phyloP scores from a whole-genome alignment of 2,797 vertebrate species.

The Capromys pilorides region DNA sequence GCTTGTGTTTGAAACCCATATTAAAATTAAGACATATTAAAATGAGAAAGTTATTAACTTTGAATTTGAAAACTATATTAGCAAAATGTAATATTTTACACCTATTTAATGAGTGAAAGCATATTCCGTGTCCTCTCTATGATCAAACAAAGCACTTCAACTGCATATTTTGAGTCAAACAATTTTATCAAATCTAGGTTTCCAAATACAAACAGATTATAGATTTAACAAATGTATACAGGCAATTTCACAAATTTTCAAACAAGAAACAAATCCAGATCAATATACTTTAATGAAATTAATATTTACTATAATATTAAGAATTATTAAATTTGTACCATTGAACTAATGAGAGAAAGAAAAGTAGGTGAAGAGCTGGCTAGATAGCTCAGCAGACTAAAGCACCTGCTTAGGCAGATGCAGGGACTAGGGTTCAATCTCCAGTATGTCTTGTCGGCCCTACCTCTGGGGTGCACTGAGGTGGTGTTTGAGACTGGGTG shows the following conservation, averaged over 20 bases:
- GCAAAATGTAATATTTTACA: not conserved
- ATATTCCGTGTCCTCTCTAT: not conserved
- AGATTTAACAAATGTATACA: not conserved
- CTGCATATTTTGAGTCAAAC: not conserved
- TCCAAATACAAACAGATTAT: not conserved
- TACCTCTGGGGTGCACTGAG: too few species aligned
- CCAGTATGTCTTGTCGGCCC: too few species aligned
- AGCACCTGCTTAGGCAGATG: too few species aligned
- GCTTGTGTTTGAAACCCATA: not conserved
- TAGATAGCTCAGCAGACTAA: too few species aligned
- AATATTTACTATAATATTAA: not conserved
- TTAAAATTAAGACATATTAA: not conserved
- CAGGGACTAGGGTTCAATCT: too few species aligned
- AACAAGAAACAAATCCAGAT: not conserved
- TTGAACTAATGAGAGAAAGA: not conserved
- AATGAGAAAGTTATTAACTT: not conserved
- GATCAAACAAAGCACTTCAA: not conserved
- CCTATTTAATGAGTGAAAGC: not conserved
- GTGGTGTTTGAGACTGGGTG: too few species aligned
- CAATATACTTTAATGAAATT: not conserved
- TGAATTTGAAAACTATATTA: not conserved
- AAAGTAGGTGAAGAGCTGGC: not conserved
- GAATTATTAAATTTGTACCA: not conserved
- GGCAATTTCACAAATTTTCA: not conserved
- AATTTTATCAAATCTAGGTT: not conserved